A percentile compares a stretch with the other conserved stretches of the same genome.
phyloP scores from a whole-genome alignment of 2,888 invertebrate genomes.

The Hirtodrosophila alboralis region DNA sequence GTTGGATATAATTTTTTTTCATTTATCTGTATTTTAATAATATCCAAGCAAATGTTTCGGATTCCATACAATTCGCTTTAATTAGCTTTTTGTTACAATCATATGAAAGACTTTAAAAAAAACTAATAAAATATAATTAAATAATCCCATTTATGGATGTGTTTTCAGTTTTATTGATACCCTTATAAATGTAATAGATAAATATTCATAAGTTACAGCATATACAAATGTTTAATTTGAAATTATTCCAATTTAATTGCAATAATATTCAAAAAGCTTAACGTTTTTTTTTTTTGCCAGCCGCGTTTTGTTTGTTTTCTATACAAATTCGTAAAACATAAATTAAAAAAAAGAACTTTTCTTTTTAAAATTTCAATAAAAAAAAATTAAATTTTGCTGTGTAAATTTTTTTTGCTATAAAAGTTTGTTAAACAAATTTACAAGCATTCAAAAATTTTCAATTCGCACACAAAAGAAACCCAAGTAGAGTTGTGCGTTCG shows the following conservation, averaged over 20 bases:
- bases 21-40: too few relatives aligned
- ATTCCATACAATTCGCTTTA: too few relatives aligned
- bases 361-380: too few relatives aligned
- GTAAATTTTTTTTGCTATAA: slow-evolving; percentile 15
- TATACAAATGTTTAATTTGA: slow-evolving; percentile 65
- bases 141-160: slow-evolving; percentile 4
- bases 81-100: too few relatives aligned
- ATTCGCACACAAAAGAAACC: slow-evolving; percentile 13
- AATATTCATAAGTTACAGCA: slow-evolving; percentile 66
- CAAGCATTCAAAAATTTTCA: slow-evolving; percentile 29
- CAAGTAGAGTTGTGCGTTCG: slow-evolving; percentile 38
- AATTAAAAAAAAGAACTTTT: slow-evolving; percentile 35
- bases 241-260: slow-evolving; percentile 81
- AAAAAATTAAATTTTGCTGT: slow-evolving; percentile 4
- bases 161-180: slow-evolving; percentile 46
- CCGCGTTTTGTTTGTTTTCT: not conserved
- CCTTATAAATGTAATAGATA: slow-evolving; percentile 54
- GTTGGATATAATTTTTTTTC: too few relatives aligned
- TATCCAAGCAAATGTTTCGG: too few relatives aligned
- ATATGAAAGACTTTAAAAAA: not conserved
- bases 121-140: not conserved
- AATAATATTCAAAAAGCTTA: slow-evolving; percentile 70
- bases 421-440: slow-evolving; percentile 41
- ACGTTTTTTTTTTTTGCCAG: slow-evolving; percentile 16
- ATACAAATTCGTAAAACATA: slow-evolving; percentile 42